Evolutionary conservation across 2,797 vertebrate species (phyloP), one percentile per base, ranked within the genome.

Genomic region (Distichodus sexfasciatus): DNA sequence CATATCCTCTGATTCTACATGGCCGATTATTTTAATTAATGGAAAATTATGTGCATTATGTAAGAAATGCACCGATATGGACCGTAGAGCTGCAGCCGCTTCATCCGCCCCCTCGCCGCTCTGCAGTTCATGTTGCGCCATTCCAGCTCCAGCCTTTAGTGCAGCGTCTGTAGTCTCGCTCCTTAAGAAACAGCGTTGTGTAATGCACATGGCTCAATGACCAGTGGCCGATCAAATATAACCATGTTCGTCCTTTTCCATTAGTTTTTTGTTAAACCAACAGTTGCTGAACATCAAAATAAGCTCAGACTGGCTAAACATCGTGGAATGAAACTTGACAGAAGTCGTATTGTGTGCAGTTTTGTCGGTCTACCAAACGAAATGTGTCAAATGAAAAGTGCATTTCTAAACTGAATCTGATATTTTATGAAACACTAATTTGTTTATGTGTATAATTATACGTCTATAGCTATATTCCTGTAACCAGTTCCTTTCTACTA

Each of bases 111-210:
- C 66, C 74, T 71, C 67, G 36, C 66, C 71, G 38, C 64, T 70
- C 77, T 76, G 77, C 77, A 66, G 77, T 57, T 79, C 71, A 76
- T 19, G 62, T 79, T 76, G 74, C 74, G 77, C 77, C 74, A 79
- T 76, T 79, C 74, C 74, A 43, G 41, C 41, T 67, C 47, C 8
- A 50, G 67, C 26, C 46, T 46, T 51, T 53, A 40, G 41, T 43
- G 35, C 12, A 54, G 60, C 40, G 61, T 72, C 54, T 71, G 24
- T 48, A 67, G 46, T 44, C 36, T 60, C 67, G 58, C 63, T 74
- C 21, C 31, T 66, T 59, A 63, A 69, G 33, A n/a, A 40, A 26
- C 47, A 70, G 58, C 63, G 35, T 57, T 74, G 59, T 48, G 64
- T 43, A 75, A 40, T 38, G 48, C 15, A 15, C 24, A 51, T 46